Base-by-base conservation (phyloP, 2,797 vertebrate species). In the Chaenodraco wilsoni region DNA sequence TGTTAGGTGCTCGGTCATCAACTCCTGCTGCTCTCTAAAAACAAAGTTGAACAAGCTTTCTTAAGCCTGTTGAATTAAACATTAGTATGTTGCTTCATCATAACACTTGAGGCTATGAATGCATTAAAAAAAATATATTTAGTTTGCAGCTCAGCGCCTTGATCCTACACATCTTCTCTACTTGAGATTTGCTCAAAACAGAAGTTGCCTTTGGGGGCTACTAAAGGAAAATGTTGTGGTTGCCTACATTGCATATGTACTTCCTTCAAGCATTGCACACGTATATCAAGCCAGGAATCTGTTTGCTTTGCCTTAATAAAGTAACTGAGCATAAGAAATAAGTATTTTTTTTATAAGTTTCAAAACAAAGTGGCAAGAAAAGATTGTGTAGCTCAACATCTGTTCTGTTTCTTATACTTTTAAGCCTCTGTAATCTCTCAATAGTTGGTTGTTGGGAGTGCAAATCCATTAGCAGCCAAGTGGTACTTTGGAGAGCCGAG, bases 381-480 rank as follows among this genome's bases (percentile, higher is more conserved):
- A 45, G 11, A 43, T 83, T 86, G 43, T 73, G 52, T 27, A 60
- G 74, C 59, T 61, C 58, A 68, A 72, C 82, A 80, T 76, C 72
- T 84, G 74, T 66, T 79, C 60, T 1, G 1, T 65, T 80, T 37
- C 62, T 56, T 69, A 49, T 40, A 56, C 59, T 16, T 76, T 59
- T 69, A 65, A 83, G 78, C 64, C 44, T 68, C 60, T 62, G 45
- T 77, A 84, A 80, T 71, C 79, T 82, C 58, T 59, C 59, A 80
- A 76, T 76, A 73, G 64, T 72, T 73, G 74, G 43, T 67, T 76
- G 50, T 68, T 72, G 55, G 75, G 59, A 57, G 61, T 31, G 63
- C 31, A 78, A 76, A 82, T 78, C 68, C 67, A 82, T 76, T 77
- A 75, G 63, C 41, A 75, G 63, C 41, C 1, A 44, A 72, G 55